These are phyloP conservation scores for Tanypteryx hageni DNA, from an alignment of 2,888 invertebrate species.

Conservation along the genomic window DNA sequence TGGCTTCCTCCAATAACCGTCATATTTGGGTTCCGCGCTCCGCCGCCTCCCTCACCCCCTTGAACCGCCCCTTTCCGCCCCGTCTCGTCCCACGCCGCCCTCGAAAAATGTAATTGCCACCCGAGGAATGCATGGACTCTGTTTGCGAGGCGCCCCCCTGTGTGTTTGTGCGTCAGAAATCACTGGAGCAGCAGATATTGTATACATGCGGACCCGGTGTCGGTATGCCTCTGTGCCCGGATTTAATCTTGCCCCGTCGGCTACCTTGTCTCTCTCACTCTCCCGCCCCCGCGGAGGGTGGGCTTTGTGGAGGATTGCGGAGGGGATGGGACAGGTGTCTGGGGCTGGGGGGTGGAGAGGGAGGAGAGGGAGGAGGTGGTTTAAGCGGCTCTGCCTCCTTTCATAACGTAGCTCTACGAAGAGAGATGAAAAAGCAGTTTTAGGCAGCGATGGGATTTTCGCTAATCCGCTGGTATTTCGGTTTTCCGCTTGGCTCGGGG, in stretches of 20 bases:
- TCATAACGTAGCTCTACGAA: no score
- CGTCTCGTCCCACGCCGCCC: neutral
- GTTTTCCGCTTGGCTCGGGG: no score
- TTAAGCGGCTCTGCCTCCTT: no score
- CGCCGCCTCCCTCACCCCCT: neutral
- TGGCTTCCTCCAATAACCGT: constrained; percentile 29
- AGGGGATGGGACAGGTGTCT: constrained; percentile 8
- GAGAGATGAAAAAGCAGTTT: no score
- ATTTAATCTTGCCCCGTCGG: constrained; percentile 31
- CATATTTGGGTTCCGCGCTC: constrained; percentile 2
- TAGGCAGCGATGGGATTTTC: neutral
- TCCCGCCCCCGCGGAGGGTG: neutral
- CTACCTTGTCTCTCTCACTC: neutral
- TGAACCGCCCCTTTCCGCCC: neutral
- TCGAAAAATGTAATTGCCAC: constrained; percentile 53
- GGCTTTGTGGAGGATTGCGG: neutral
- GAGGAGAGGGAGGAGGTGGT: neutral
- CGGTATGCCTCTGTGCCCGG: constrained; percentile 31
- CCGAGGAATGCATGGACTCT: constrained; percentile 29
- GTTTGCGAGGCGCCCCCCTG: neutral
- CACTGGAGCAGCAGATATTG: constrained; percentile 43
- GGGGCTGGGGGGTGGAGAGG: neutral
- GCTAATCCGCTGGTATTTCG: neutral
- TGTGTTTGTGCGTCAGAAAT: neutral
- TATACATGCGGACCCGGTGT: constrained; percentile 23